Evolutionary conservation across 2,797 vertebrate species (phyloP), one percentile per base, ranked within the genome.

Genomic region (Poecilia velifera): DNA sequence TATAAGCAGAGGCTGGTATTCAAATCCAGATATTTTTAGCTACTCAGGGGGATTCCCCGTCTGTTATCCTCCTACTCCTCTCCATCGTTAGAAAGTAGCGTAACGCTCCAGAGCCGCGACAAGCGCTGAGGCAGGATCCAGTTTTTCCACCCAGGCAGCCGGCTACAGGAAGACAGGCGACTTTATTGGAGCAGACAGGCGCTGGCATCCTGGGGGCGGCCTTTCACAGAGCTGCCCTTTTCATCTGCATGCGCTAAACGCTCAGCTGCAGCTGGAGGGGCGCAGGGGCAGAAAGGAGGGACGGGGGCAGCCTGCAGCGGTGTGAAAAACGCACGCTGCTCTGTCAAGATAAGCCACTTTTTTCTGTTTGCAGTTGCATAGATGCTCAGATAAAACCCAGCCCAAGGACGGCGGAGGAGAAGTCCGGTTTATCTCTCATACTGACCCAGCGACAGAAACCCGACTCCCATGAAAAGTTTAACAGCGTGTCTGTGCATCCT

Each of bases 131-230:
- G 80, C 87, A 89, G 76, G 83, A 91, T 91, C 87, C 90, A 73
- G 89, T 89, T 92, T 86, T 91, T 85, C 88, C 79, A 81, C 88
- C 87, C 87, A 82, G 88, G 87, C 90, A 86, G 87, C 81, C 80
- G 55, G 86, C 87, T 87, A 87, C 84, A 89, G 89, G 84, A 91
- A 93, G 93, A 94, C 92, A 94, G 93, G 87, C 94, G 91, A 90
- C 93, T 95, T 97, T 96, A 97, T 97, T 97, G 92, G 95, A 96
- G 89, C 84, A 95, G 96, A 97, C 96, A 96, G 96, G 95, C 95
- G 87, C 94, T 95, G 96, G 95, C 94, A 93, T 96, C 96, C 95
- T 90, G 92, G 93, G 93, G 91, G 91, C 89, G 92, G 95, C 88
- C 90, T 96, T 96, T 96, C 95, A 95, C 91, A 94, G 94, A 93